Evolutionary conservation across 2,888 invertebrate species (phyloP), one percentile per base, ranked within the genome.

Genomic region (Pyrrhia umbra): DNA sequence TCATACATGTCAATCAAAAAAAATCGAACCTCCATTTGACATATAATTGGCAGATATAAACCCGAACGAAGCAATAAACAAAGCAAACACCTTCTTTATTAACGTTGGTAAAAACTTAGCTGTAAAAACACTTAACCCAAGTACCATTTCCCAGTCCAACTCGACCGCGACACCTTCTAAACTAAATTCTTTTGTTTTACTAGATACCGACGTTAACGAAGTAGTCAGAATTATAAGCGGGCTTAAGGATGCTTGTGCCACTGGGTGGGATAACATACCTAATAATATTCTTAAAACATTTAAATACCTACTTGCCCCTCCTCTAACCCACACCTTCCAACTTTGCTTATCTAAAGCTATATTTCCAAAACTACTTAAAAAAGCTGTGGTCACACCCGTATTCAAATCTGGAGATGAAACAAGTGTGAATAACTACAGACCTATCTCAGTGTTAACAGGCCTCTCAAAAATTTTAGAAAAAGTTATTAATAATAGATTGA

Each of bases 321-420:
- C 55, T 0, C 10, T 55, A 34, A 45, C 37, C 0, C 18, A 42
- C n/a, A 42, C 43, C 2, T 55, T 42, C 21, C 25, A 55, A 10
- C 9, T 45, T n/a, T 45, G 43, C 15, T 23, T 55, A 20, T 15
- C 21, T 34, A 55, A 42, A 21, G 55, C 37, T n/a, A 34, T 34
- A n/a, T 55, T 55, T 18, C 55, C 45, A n/a, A 18, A 54, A 20
- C n/a, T 10, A 0, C 27, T 55, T 16, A 55, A 55, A 55, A 43
- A 45, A 8, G 30, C 43, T 1, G 10, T 42, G 8, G 18, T 43
- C 15, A 40, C 20, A 0, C 54, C 54, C 15, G 13, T 54, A 5
- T 40, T 13, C 9, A 52, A 52, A 40, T 16, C 42, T 20, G 54
- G 42, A n/a, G n/a, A n/a, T n/a, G n/a, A n/a, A n/a, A n/a, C n/a